Base-by-base conservation (phyloP, 2,888 invertebrate genomes). In the Timema cristinae region DNA sequence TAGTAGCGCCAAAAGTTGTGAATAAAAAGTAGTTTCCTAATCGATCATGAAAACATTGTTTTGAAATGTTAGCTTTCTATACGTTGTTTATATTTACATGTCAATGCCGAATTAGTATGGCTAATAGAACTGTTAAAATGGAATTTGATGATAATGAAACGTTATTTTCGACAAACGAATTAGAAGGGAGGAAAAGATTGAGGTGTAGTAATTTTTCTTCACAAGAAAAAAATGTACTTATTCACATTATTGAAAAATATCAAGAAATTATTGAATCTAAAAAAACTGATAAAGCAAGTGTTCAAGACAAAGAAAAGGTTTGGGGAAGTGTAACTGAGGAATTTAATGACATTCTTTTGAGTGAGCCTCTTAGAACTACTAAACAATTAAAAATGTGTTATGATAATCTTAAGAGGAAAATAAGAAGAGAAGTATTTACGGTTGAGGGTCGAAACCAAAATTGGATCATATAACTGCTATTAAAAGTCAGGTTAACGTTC, bases 241-340 rank as follows among this genome's bases (percentile, higher is more conserved):
- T 73, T 67, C 73, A 73, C 50, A 73, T 73, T 9, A 52, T 73
- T 47, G 73, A 73, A 68, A 72, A 72, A 72, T 70, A 72, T 69
- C 71, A 71, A 32, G 70, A 70, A 11, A 16, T 73, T 10, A 67
- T 73, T 6, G 72, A 73, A 16, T 70, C 67, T 11, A 72, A 72
- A 52, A 73, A 73, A 61, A 70, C 67, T 15, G 73, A 73, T 32
- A 71, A 72, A 70, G 52, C 49, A 13, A 73, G 72, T 49, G 70
- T 73, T 61, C 67, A 67, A 13, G 67, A 72, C 67, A 52, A 71
- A 50, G 73, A 73, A 59, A 67, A 52, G 16, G 50, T 72, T 50
- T 73, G 73, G 73, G 73, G 72, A 47, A 67, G 47, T 13, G 70
- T 73, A 67, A 52, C 73, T 49, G 66, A 71, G 7, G 73, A 73